Percentiles rank a stretch among this genome's conserved stretches.
These are phyloP conservation scores for Drosophila nannoptera DNA, from an alignment of 1,140 invertebrate genomes.

Conservation along the genomic window DNA sequence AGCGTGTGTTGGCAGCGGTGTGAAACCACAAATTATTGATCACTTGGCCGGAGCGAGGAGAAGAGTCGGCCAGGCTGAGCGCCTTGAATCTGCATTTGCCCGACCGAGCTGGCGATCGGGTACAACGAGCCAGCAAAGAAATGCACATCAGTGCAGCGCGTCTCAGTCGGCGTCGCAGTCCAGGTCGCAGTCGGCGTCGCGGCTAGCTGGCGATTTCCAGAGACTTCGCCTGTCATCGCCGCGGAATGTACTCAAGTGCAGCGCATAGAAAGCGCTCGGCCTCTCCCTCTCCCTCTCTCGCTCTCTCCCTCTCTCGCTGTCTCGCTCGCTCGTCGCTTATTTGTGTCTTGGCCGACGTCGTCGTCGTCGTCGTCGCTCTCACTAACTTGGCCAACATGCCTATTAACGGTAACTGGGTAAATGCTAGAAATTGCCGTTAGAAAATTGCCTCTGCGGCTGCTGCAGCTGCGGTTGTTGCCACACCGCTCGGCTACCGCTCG, in stretches of 20 bases:
- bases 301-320: not conserved
- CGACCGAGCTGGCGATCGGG: too few relatives aligned
- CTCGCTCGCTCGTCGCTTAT: constrained; percentile 49
- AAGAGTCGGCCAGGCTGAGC: not conserved
- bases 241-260: constrained; percentile 52
- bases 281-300: not conserved
- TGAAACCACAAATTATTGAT: constrained; percentile 48
- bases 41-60: not conserved
- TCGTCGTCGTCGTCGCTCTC: constrained; percentile 32
- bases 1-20: constrained; percentile 13
- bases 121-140: too few relatives aligned
- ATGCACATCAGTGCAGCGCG: constrained; percentile 41
- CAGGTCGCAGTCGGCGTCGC: not conserved
- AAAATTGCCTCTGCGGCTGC: constrained; percentile 60
- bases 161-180: not conserved
- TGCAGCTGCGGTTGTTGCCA: not conserved
- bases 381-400: constrained; percentile 75
- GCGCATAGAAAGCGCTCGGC: constrained; percentile 54
- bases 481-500: constrained; percentile 29
- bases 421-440: constrained; percentile 74
- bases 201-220: constrained; percentile 31
- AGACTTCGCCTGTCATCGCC: constrained; percentile 29
- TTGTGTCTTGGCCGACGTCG: constrained; percentile 57
- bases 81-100: too few relatives aligned
- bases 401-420: constrained; percentile 77